Conservation (phyloP, 53 echinoderm and acorn worm genomes). For the Hippasteria phrygiana region DNA sequence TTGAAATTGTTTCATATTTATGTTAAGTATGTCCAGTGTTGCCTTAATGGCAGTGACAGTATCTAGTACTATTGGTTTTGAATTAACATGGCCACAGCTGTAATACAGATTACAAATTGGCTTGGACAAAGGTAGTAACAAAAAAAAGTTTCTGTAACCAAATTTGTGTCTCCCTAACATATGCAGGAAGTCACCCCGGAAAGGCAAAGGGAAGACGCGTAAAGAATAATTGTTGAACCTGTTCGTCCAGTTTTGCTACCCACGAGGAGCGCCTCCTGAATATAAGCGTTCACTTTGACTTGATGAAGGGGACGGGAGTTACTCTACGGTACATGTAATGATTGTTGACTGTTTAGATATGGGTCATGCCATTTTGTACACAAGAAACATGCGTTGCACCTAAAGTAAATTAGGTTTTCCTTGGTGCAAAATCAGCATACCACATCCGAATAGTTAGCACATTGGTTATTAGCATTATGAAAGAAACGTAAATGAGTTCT, state of each 20-base stretch:
- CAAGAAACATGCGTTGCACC: too few species aligned
- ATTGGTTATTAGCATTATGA: background rate
- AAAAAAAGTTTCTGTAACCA: background rate
- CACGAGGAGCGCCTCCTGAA: background rate
- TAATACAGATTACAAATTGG: background rate
- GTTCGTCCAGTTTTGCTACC: background rate
- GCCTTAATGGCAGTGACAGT: too few species aligned
- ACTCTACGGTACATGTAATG: background rate
- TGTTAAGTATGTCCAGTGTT: too few species aligned
- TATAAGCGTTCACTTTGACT: background rate
- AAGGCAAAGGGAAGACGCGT: constrained; percentile 37
- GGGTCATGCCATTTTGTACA: background rate
- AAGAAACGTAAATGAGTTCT: too few species aligned
- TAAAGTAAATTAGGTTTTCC: background rate
- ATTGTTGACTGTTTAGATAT: background rate
- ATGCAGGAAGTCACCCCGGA: constrained; percentile 45
- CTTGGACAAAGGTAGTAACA: background rate
- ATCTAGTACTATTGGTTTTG: too few species aligned
- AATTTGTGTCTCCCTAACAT: background rate
- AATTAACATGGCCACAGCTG: background rate
- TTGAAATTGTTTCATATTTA: too few species aligned
- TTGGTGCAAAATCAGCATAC: background rate
- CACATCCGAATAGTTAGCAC: background rate
- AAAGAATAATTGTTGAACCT: constrained; percentile 16
- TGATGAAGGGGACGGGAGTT: background rate